These are phyloP conservation scores for Papilio elwesi DNA, from an alignment of 2,888 invertebrate species.

Conservation along the genomic window DNA sequence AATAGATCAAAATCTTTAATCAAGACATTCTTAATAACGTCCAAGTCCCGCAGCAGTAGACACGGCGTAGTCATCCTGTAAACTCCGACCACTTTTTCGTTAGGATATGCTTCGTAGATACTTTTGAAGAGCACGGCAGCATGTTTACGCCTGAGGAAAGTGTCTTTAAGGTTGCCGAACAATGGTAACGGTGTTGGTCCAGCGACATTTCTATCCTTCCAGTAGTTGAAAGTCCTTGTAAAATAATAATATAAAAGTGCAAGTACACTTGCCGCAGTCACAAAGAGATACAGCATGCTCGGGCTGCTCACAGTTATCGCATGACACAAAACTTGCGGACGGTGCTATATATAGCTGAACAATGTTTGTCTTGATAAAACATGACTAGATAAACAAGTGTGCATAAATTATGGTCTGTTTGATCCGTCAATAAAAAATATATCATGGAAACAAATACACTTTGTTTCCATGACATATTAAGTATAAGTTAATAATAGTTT, in stretches of 20 bases:
- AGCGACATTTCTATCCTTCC: conserved; percentile 56
- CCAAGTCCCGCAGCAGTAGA: conserved; percentile 61
- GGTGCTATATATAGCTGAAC: too few species aligned
- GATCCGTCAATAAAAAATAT: too few species aligned
- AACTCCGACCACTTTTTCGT: conserved; percentile 64
- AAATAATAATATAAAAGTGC: conserved; percentile 52
- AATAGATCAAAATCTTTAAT: conserved; percentile 66
- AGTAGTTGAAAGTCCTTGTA: conserved; percentile 60
- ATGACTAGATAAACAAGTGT: too few species aligned
- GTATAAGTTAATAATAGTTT: too few species aligned
- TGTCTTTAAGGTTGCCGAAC: conserved; percentile 59
- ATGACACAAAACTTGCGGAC: too few species aligned
- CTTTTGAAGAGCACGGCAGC: conserved; percentile 48
- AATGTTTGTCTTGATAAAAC: too few species aligned
- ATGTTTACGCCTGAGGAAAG: conserved; percentile 49
- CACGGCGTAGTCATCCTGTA: conserved; percentile 59
- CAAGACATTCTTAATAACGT: conserved; percentile 60
- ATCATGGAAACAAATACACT: too few species aligned
- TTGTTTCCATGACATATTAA: too few species aligned
- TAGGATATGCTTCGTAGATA: conserved; percentile 55
- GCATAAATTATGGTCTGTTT: too few species aligned
- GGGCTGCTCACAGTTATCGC: too few species aligned
- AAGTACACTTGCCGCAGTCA: background rate
- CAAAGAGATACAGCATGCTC: background rate
- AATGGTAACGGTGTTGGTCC: conserved; percentile 55